A percentile compares a stretch with the other conserved stretches of the same genome.
phyloP scores from a whole-genome alignment of 1,140 invertebrate species.

The Musca domestica region DNA sequence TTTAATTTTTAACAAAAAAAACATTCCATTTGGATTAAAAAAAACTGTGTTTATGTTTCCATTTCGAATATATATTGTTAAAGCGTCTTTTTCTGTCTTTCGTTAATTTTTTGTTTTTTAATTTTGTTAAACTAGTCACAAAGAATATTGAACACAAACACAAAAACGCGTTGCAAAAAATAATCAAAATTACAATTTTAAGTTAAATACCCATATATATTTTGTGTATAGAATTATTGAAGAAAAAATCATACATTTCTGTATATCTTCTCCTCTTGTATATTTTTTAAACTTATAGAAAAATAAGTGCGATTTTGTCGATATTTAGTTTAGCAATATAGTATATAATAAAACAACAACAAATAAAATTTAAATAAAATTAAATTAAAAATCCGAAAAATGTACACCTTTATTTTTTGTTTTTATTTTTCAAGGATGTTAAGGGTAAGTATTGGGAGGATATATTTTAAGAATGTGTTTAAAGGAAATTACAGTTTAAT shows the following conservation, averaged over 20 bases:
- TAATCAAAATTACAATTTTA: not conserved
- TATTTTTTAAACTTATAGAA: too few species aligned
- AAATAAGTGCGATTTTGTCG: conserved; percentile 19
- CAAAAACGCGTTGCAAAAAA: not conserved
- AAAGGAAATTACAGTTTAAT: too few species aligned
- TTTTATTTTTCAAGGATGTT: too few species aligned
- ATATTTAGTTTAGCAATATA: conserved; percentile 5
- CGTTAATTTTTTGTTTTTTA: not conserved
- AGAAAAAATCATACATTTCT: not conserved
- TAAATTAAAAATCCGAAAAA: too few species aligned
- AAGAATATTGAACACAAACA: not conserved
- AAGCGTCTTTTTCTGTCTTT: not conserved
- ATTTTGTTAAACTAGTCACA: conserved; percentile 21
- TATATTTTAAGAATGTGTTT: too few species aligned
- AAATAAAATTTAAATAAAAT: not conserved
- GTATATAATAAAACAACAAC: not conserved
- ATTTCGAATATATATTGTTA: not conserved
- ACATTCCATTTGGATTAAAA: conserved; percentile 8
- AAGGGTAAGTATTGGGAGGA: too few species aligned
- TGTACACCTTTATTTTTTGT: too few species aligned
- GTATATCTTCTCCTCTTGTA: not conserved
- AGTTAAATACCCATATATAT: too few species aligned
- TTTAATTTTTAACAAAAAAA: not conserved
- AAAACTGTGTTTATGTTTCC: too few species aligned
- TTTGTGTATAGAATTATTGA: too few species aligned